Conservation (phyloP, 2,888 invertebrate genomes). For the Ectobius pallidus region DNA sequence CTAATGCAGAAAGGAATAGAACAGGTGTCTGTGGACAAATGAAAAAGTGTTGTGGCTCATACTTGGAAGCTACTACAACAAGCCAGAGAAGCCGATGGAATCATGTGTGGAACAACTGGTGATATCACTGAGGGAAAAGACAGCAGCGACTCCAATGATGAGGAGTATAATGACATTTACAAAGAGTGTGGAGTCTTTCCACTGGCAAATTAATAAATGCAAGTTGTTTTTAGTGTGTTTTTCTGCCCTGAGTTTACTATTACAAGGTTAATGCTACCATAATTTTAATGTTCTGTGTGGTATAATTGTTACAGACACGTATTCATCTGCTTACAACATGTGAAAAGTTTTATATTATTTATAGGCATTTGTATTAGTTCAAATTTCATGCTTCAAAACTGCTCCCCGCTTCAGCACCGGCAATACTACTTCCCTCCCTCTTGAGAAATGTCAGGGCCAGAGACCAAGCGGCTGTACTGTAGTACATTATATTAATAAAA, state of each 20-base stretch:
- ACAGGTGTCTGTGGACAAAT: too few species aligned
- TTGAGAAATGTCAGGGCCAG: background rate
- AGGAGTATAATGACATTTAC: background rate
- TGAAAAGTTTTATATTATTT: background rate
- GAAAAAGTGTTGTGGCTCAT: background rate
- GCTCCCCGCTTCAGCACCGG: background rate
- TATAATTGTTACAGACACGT: background rate
- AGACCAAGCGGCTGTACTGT: background rate
- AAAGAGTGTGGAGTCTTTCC: background rate
- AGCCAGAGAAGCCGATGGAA: background rate
- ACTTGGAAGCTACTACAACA: background rate
- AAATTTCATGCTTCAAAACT: background rate
- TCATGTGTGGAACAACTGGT: background rate
- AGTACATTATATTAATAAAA: too few species aligned
- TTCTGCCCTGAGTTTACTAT: background rate
- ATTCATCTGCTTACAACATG: background rate
- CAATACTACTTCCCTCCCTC: background rate
- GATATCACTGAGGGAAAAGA: background rate
- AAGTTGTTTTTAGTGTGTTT: background rate
- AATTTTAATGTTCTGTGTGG: background rate
- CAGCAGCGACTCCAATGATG: background rate
- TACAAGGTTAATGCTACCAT: background rate
- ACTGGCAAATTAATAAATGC: too few species aligned
- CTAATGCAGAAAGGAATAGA: background rate
- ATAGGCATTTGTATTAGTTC: background rate